Base-by-base conservation (phyloP, 2,888 invertebrate species). In the Scaptomyza flava region DNA sequence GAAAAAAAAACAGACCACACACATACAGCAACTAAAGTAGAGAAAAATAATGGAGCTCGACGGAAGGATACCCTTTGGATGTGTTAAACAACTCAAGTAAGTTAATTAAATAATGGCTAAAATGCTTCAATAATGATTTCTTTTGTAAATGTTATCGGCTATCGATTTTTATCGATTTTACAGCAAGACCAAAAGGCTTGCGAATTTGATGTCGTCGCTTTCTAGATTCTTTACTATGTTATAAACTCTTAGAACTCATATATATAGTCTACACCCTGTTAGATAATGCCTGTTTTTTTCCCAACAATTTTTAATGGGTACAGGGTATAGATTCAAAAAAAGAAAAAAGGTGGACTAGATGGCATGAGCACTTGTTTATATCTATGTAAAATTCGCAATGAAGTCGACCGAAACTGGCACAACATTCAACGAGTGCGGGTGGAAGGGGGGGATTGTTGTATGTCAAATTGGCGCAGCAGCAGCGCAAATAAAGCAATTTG, bases 401-500 rank as follows among this genome's bases (percentile, higher is more conserved):
- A 80, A 79, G 76, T 81, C 65, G 47, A 76, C 61, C 61, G 69
- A 73, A 72, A 72, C 62, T 76, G 77, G 61, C 64, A 79, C 79
- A 78, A 38, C 41, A 54, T 47, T 30, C 45, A 33, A 27, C 36
- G 27, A 45, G 53, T 43, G 6, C 23, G 41, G 2, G 47, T 17
- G 38, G 20, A 14, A 41, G 45, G 51, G 33, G 48, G 50, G 52
- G 38, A 0, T 38, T 38, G 51, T 38, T 51, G 51, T 54, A 67
- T 77, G 66, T 47, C 74, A 86, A 83, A 89, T 77, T 85, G 83
- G 72, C 72, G 77, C 83, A 79, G 86, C 83, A 79, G 86, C 76
- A 87, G 89, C 82, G 82, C 79, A 90, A 90, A 89, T 90, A 89
- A 91, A 91, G 91, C 89, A 91, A 91, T 91, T 91, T 91, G 91